Conservation (phyloP, 2,888 invertebrate genomes). For the Tachina lurida region DNA sequence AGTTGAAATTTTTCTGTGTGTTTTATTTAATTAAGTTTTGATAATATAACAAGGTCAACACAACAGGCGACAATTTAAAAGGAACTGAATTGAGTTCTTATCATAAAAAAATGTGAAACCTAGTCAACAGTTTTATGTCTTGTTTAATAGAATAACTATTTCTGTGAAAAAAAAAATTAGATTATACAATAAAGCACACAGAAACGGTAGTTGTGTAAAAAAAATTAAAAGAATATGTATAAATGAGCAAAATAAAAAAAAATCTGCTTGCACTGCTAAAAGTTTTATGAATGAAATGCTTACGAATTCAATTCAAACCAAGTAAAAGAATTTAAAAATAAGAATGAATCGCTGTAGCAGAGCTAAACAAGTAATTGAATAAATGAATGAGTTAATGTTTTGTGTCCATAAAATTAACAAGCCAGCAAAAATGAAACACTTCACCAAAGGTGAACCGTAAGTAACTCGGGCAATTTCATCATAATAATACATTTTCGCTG, state of each 20-base stretch:
- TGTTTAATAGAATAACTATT: no score
- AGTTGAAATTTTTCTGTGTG: no score
- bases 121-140: no score
- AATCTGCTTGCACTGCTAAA: conserved; percentile 25
- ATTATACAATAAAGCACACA: neutral
- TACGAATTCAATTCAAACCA: neutral
- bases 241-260: neutral
- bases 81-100: no score
- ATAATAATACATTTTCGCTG: conserved; percentile 56
- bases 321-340: neutral
- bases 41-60: no score
- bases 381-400: conserved; percentile 60
- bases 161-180: neutral
- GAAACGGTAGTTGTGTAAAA: neutral
- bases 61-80: no score
- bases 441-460: conserved; percentile 27
- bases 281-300: conserved; percentile 45
- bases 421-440: conserved; percentile 38
- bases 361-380: conserved; percentile 14
- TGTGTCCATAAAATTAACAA: conserved; percentile 64
- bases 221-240: neutral
- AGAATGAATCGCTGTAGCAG: neutral
- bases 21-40: no score
- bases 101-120: no score
- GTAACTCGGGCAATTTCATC: conserved; percentile 40